Evolutionary conservation across 2,113 vertebrate genomes (phyloP).

Genomic region (Emydocephalus ijimae): DNA sequence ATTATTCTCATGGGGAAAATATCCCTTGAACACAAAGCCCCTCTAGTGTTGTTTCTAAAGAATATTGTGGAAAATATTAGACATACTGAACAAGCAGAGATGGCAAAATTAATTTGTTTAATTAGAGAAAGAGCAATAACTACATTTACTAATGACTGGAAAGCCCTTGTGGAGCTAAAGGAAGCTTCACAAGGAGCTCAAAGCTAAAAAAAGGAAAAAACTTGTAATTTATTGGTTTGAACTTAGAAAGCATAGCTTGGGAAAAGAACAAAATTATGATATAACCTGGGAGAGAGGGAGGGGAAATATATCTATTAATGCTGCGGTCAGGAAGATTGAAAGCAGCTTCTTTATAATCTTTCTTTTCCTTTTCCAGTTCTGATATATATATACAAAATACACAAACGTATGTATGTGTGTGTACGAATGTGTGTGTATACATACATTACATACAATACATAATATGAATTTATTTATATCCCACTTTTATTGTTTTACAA

Average conservation of each 20-base stretch:
- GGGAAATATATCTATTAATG: background rate
- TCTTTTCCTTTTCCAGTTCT: background rate
- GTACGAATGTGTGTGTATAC: no score
- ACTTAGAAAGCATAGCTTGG: background rate
- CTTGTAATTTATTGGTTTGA: background rate
- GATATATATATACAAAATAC: no score
- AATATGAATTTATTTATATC: no score
- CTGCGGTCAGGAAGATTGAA: background rate
- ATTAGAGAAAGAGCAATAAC: background rate
- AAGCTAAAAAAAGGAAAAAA: background rate
- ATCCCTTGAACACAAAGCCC: background rate
- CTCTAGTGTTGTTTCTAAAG: background rate
- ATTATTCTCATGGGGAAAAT: background rate
- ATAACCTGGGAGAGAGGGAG: background rate
- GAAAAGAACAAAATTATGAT: background rate
- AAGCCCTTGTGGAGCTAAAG: no score
- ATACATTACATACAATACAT: no score
- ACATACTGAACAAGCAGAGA: background rate
- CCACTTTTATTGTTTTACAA: no score
- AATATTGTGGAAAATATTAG: background rate
- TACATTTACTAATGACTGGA: background rate
- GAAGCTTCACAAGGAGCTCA: no score
- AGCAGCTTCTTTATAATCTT: background rate
- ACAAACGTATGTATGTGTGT: no score
- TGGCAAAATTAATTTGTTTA: background rate